Evolutionary conservation across 2,113 vertebrate genomes (phyloP).

Genomic region (Orientallactaga bullata): DNA sequence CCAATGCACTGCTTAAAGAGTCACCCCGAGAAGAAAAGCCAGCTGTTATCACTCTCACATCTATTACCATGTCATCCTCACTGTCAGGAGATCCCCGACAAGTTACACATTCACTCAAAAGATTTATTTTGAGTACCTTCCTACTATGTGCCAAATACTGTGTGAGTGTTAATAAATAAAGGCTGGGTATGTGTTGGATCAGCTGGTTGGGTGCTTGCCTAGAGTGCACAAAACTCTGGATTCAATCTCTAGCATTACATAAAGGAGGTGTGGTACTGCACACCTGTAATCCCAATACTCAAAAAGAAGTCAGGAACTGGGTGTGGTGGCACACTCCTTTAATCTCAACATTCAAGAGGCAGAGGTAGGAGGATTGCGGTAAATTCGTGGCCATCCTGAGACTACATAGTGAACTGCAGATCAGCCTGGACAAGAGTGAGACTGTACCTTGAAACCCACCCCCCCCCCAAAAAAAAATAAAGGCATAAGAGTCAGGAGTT

Average conservation of each 20-base stretch:
- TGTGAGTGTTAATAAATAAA: not conserved
- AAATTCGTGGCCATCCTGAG: too few relatives aligned
- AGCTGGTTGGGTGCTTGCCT: not conserved
- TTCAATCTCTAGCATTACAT: not conserved
- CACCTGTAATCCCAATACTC: not conserved
- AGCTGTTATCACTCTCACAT: not conserved
- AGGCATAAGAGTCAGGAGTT: too few relatives aligned
- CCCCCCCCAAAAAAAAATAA: too few relatives aligned
- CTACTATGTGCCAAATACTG: not conserved
- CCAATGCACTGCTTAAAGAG: not conserved
- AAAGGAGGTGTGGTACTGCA: not conserved
- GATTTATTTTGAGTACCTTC: slow-evolving; percentile 9
- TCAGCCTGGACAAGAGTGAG: too few relatives aligned
- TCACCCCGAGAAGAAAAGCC: not conserved
- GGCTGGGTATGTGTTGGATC: not conserved
- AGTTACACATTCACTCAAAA: slow-evolving; percentile 18
- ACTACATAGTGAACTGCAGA: too few relatives aligned
- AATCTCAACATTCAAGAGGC: not conserved
- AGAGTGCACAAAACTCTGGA: not conserved
- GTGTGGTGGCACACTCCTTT: not conserved
- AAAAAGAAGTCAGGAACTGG: too few relatives aligned
- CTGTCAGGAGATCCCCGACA: not conserved
- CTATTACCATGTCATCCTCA: not conserved
- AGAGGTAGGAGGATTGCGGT: too few relatives aligned
- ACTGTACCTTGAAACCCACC: too few relatives aligned